Conservation (phyloP, 1,140 invertebrate species). For the Philopotamus ludificatus region DNA sequence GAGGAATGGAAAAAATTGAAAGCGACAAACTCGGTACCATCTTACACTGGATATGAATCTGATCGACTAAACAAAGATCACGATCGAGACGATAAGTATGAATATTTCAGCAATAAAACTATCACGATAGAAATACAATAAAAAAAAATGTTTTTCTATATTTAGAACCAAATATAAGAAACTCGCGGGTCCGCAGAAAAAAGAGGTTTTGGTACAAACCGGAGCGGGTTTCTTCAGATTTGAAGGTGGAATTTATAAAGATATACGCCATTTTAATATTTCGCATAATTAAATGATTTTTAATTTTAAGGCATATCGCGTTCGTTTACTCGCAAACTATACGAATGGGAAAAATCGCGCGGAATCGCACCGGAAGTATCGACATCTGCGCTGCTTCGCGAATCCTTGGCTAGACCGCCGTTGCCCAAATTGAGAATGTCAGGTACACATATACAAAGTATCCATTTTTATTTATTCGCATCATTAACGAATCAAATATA, state of each 20-base stretch:
- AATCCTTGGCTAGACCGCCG: constrained; percentile 44
- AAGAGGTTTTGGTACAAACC: constrained; percentile 77
- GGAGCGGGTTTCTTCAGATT: constrained; percentile 79
- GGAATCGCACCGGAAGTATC: constrained; percentile 79
- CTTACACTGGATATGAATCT: constrained; percentile 51
- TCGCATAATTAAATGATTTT: constrained; percentile 3
- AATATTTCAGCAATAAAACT: too few species aligned
- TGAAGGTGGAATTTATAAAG: constrained; percentile 56
- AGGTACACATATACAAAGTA: constrained; percentile 6
- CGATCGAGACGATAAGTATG: constrained; percentile 41
- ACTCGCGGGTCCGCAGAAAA: constrained; percentile 58
- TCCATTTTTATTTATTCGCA: not conserved
- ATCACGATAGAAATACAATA: not conserved
- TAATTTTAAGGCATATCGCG: constrained; percentile 66
- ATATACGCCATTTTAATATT: not conserved
- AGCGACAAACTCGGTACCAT: constrained; percentile 55
- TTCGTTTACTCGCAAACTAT: constrained; percentile 84
- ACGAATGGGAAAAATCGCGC: constrained; percentile 86
- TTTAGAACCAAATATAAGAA: constrained; percentile 65
- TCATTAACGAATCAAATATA: constrained; percentile 6
- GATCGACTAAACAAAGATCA: constrained; percentile 45
- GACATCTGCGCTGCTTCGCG: constrained; percentile 72
- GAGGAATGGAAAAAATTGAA: constrained; percentile 69
- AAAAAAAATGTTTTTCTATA: not conserved
- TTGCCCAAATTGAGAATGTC: constrained; percentile 40